Percentiles rank a stretch among this genome's conserved stretches.
phyloP scores from a whole-genome alignment of 2,113 vertebrate species.

The Rousettus leschenaultii region DNA sequence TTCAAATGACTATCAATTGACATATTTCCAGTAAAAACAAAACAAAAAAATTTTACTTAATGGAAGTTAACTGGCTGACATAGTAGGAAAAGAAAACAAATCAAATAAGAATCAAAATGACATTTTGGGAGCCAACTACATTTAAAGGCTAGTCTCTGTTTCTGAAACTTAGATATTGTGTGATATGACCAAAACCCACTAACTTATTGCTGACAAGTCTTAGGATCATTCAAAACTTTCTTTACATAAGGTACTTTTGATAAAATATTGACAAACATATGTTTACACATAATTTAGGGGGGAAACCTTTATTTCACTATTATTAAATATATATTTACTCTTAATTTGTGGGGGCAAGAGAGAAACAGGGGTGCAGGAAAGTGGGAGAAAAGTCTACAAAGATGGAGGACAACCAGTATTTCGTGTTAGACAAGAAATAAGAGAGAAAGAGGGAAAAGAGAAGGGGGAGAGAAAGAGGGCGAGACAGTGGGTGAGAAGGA shows the following conservation, averaged over 20 bases:
- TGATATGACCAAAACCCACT: neutral
- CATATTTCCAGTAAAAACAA: neutral
- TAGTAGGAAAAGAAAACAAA: conserved; percentile 35
- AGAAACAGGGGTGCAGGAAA: neutral
- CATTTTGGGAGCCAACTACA: conserved; percentile 41
- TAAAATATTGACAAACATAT: conserved; percentile 4
- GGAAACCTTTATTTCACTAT: neutral
- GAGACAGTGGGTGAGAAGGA: too few species aligned
- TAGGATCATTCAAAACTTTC: neutral
- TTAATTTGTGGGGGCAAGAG: neutral
- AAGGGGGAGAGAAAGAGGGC: too few species aligned
- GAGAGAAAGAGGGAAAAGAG: too few species aligned
- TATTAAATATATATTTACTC: neutral
- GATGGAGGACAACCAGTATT: neutral
- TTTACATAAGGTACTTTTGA: neutral
- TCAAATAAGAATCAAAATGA: conserved; percentile 56
- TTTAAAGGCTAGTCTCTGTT: conserved; percentile 32
- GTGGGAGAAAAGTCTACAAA: neutral
- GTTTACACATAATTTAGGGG: neutral
- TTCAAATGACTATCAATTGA: neutral
- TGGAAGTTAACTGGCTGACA: conserved; percentile 22
- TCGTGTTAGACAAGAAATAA: neutral
- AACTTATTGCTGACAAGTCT: conserved; percentile 3
- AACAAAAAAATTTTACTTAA: neutral
- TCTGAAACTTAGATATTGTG: conserved; percentile 45